phyloP scores from a whole-genome alignment of 2,888 invertebrate genomes.

The Pristionchus arcanus region DNA sequence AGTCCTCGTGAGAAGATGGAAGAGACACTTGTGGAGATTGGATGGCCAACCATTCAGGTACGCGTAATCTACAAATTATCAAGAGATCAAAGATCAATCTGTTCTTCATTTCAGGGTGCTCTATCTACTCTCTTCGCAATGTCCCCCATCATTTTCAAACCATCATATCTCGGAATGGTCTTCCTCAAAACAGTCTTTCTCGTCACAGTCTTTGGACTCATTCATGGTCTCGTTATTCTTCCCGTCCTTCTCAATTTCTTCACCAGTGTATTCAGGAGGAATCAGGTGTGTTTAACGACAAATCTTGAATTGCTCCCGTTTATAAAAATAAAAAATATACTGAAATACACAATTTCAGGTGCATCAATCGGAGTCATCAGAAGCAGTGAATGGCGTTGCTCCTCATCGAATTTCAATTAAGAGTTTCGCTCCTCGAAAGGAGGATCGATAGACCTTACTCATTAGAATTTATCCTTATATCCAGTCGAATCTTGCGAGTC shows the following conservation, averaged over 20 bases:
- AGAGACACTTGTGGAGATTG: constrained; percentile 65
- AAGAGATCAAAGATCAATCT: not conserved
- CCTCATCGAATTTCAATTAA: constrained; percentile 53
- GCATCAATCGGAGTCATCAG: constrained; percentile 25
- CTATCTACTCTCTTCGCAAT: constrained; percentile 68
- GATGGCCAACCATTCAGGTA: constrained; percentile 70
- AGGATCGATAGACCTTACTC: constrained; percentile 9
- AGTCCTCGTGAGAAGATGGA: constrained; percentile 64
- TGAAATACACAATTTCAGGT: not conserved
- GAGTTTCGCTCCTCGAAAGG: constrained; percentile 42
- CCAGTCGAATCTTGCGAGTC: constrained; percentile 29
- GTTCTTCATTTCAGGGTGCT: constrained; percentile 59
- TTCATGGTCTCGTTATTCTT: constrained; percentile 70
- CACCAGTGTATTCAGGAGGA: constrained; percentile 54
- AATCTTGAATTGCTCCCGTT: not conserved
- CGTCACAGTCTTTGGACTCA: constrained; percentile 67
- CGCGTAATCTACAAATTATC: not conserved
- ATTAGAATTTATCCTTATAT: not conserved
- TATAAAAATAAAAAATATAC: not conserved
- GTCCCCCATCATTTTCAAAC: constrained; percentile 65
- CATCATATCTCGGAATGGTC: constrained; percentile 67
- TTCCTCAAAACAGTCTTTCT: constrained; percentile 71
- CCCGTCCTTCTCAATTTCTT: constrained; percentile 67
- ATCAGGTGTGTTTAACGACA: not conserved
- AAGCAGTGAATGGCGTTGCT: constrained; percentile 20